Base-by-base conservation (phyloP, 2,888 invertebrate species). In the Vesta saturnalis region DNA sequence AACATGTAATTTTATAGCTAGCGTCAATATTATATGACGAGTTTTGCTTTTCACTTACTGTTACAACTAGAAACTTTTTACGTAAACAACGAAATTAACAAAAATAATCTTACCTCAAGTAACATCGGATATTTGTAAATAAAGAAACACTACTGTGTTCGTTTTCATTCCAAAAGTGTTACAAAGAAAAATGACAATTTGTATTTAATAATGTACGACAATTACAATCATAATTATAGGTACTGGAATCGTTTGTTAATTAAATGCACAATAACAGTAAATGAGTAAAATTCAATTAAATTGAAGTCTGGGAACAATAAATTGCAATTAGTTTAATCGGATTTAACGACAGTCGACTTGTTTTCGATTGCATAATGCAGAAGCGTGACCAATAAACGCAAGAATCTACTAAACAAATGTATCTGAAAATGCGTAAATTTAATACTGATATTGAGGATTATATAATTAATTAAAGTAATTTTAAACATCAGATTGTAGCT, bases 201-300 rank as follows among this genome's bases (percentile, higher is more conserved):
- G n/a, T n/a, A n/a, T n/a, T n/a, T n/a, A n/a, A n/a, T n/a, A n/a
- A n/a, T n/a, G n/a, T n/a, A n/a, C n/a, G n/a, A 52, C 55, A 23
- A 30, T 56, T 23, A n/a, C 15, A 14, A 12, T 19, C 19, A 21
- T 52, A 52, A 52, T 52, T 52, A 52, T 19, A n/a, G n/a, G n/a
- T n/a, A 19, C 52, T 18, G 18, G 19, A 52, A 21, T 52, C 55
- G 60, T 43, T 64, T 68, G 67, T 63, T 65, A 74, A 74, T 76
- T 76, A 76, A 76, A 69, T 70, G 69, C 66, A 74, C 72, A 75
- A 74, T 75, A 74, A 74, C 73, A 73, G 76, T 77, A 77, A 78
- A 79, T 77, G 77, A 77, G 76, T 73, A 74, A 77, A 78, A 79
- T 78, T 80, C 80, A 80, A 80, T 80, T 80, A 80, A 80, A 80